Percentiles rank a stretch among this genome's conserved stretches.
Evolutionary conservation across 2,797 vertebrate genomes (phyloP).

Genomic region (Anomalospiza imberbis): DNA sequence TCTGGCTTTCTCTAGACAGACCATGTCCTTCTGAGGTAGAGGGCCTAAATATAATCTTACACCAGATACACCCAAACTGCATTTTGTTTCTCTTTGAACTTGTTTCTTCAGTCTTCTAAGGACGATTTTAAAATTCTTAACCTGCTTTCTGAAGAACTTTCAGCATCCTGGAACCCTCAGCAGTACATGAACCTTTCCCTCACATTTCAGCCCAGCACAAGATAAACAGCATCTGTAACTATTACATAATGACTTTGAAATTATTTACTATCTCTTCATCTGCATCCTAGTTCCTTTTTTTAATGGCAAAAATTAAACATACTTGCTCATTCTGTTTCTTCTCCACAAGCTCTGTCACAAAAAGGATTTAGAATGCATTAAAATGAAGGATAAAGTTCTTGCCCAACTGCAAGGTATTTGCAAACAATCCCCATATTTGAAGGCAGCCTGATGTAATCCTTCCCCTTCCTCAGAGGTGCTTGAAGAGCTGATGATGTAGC

Average conservation of each 20-base stretch:
- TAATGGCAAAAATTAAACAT: neutral
- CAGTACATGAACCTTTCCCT: neutral
- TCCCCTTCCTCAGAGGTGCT: neutral
- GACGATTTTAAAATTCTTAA: neutral
- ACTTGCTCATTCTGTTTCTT: neutral
- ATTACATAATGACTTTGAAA: accelerated
- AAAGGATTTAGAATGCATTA: neutral
- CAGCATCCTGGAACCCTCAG: neutral
- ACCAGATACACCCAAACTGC: neutral
- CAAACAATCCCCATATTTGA: neutral
- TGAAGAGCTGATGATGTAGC: neutral
- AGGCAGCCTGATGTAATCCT: neutral
- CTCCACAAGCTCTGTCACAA: neutral
- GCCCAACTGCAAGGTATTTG: neutral
- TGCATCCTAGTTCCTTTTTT: neutral
- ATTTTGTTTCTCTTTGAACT: neutral
- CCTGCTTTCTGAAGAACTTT: neutral
- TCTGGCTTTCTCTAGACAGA: neutral
- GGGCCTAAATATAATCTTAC: neutral
- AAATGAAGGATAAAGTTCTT: neutral
- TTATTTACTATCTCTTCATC: neutral
- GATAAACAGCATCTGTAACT: neutral
- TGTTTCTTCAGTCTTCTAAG: neutral
- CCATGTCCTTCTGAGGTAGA: neutral
- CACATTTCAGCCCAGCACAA: neutral